Conservation (phyloP, 2,113 vertebrate genomes). For the Callochromis pleurospilus region DNA sequence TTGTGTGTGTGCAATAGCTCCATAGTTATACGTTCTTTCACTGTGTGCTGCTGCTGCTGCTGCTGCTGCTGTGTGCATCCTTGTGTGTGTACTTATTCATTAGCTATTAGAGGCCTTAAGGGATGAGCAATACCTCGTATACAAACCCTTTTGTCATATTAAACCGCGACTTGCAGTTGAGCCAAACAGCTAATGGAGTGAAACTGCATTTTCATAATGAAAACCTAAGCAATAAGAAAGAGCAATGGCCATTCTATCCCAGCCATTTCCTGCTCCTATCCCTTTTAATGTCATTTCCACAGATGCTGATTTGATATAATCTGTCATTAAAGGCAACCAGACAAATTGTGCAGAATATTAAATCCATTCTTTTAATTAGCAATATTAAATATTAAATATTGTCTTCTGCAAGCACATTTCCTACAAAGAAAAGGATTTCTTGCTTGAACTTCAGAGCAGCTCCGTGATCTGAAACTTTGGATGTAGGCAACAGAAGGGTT, state of each 20-base stretch:
- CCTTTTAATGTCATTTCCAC: constrained; percentile 47
- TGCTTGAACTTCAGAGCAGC: constrained; percentile 7
- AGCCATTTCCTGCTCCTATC: constrained; percentile 22
- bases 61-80: background rate
- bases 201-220: constrained; percentile 73
- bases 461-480: background rate
- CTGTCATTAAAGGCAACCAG: constrained; percentile 56
- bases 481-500: background rate
- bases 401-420: constrained; percentile 19
- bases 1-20: background rate
- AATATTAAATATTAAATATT: background rate
- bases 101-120: constrained; percentile 50
- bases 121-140: constrained; percentile 54
- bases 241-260: constrained; percentile 51
- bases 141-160: constrained; percentile 69
- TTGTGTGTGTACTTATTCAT: constrained; percentile 46
- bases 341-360: constrained; percentile 50
- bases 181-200: constrained; percentile 73
- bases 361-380: constrained; percentile 60
- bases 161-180: constrained; percentile 53
- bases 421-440: background rate
- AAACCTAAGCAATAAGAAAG: constrained; percentile 68
- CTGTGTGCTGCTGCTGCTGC: background rate
- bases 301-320: constrained; percentile 42
- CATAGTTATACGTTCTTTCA: background rate